These are phyloP conservation scores for Lindbergichthys nudifrons DNA, from an alignment of 2,797 vertebrate genomes.

Conservation along the genomic window DNA sequence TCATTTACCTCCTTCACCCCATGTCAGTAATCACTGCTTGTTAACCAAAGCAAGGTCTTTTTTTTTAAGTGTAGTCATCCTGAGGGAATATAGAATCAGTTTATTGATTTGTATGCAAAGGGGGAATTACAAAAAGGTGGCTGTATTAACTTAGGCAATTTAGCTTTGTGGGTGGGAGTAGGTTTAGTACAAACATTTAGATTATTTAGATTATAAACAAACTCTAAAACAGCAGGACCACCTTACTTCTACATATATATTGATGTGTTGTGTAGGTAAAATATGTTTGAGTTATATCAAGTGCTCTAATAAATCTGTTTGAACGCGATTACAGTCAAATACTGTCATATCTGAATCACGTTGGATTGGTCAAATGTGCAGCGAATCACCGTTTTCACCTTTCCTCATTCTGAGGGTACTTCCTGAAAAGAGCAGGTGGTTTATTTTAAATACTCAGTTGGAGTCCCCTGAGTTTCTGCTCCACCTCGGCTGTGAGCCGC, in stretches of 20 bases:
- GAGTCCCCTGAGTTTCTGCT: constrained; percentile 52
- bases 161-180: neutral
- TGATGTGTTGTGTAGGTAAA: neutral
- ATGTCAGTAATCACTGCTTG: neutral
- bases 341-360: too few species aligned
- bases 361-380: neutral
- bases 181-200: constrained; percentile 2
- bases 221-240: neutral
- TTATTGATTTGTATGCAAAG: constrained; percentile 6
- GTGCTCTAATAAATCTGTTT: neutral
- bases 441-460: constrained; percentile 26
- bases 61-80: too few species aligned
- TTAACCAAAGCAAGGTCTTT: neutral
- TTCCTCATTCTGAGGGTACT: neutral
- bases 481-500: constrained; percentile 9
- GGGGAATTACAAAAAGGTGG: neutral
- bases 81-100: too few species aligned
- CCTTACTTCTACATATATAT: neutral
- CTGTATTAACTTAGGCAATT: neutral
- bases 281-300: neutral
- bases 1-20: neutral
- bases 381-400: neutral
- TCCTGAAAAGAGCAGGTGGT: constrained; percentile 41
- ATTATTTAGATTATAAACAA: neutral
- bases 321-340: neutral